Percentiles rank a stretch among this genome's conserved stretches.
Evolutionary conservation across 2,797 vertebrate genomes (phyloP).

Genomic region (Galago senegalensis): DNA sequence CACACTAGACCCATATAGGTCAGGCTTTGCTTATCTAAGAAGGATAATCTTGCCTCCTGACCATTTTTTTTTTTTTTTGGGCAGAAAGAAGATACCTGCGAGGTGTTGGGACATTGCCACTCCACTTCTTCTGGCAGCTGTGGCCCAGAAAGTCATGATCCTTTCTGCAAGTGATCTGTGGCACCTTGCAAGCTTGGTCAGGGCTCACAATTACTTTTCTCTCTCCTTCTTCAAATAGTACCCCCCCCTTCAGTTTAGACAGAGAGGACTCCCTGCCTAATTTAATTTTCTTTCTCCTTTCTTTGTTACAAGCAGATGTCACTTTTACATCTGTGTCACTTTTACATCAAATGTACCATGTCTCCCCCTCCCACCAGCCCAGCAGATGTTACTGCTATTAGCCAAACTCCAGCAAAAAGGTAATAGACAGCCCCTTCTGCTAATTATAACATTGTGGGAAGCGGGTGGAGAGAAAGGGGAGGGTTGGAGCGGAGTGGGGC

Average conservation of each 20-base stretch:
- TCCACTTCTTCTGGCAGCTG: slow-evolving; percentile 67
- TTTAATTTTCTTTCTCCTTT: slow-evolving; percentile 93
- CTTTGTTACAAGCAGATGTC: slow-evolving; percentile 96
- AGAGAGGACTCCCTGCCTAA: slow-evolving; percentile 92
- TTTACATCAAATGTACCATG: slow-evolving; percentile 90
- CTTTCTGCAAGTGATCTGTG: slow-evolving; percentile 70
- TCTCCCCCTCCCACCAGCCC: slow-evolving; percentile 82
- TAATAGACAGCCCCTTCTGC: slow-evolving; percentile 84
- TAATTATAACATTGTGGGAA: slow-evolving; percentile 67
- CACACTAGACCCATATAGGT: fast-evolving
- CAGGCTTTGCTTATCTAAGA: background rate
- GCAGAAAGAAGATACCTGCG: slow-evolving; percentile 58
- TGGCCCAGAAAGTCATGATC: slow-evolving; percentile 29
- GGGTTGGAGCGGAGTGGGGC: background rate
- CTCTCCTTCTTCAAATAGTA: slow-evolving; percentile 20
- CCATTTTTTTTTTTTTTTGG: slow-evolving; percentile 72
- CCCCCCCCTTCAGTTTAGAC: slow-evolving; percentile 61
- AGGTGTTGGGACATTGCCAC: slow-evolving; percentile 65
- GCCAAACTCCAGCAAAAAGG: slow-evolving; percentile 77
- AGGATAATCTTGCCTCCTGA: background rate
- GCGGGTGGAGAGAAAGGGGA: background rate
- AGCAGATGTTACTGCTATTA: slow-evolving; percentile 91
- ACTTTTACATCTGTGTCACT: slow-evolving; percentile 95
- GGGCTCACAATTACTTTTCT: slow-evolving; percentile 28
- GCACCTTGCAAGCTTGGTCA: slow-evolving; percentile 77